A percentile compares a stretch with the other conserved stretches of the same genome.
Evolutionary conservation across 2,888 invertebrate species (phyloP).

Genomic region (Erynnis tages): DNA sequence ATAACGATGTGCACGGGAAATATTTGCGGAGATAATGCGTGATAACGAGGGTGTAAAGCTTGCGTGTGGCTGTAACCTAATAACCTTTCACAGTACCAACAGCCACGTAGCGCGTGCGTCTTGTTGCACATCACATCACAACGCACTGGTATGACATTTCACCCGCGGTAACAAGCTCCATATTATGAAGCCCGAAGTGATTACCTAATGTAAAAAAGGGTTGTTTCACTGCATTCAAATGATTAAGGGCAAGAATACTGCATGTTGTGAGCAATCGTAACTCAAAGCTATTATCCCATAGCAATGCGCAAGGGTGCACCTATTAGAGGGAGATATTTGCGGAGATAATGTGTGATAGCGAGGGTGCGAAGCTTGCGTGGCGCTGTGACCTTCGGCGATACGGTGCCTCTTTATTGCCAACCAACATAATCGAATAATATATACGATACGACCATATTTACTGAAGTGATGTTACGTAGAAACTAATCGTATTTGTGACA

Average conservation of each 20-base stretch:
- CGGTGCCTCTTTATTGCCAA: slow-evolving; percentile 58
- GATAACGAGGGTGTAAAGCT: slow-evolving; percentile 49
- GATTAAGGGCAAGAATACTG: not conserved
- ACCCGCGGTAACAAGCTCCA: no score
- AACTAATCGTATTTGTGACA: slow-evolving; percentile 13
- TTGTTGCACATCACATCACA: no score
- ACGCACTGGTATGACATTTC: no score
- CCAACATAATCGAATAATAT: slow-evolving; percentile 63
- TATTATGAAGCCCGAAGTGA: no score
- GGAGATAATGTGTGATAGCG: slow-evolving; percentile 54
- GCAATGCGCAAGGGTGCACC: slow-evolving; percentile 4
- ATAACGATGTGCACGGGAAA: slow-evolving; percentile 36
- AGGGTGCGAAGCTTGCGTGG: slow-evolving; percentile 61
- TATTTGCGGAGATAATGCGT: slow-evolving; percentile 58
- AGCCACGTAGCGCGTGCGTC: no score
- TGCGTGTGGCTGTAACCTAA: slow-evolving; percentile 64
- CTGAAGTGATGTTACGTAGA: slow-evolving; percentile 24
- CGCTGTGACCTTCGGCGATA: slow-evolving; percentile 51
- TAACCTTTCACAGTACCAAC: no score
- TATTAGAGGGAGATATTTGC: slow-evolving; percentile 47
- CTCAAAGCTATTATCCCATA: not conserved
- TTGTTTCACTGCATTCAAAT: not conserved
- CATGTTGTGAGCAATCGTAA: not conserved
- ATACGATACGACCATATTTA: slow-evolving; percentile 40
- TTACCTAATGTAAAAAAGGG: no score